Base-by-base conservation (phyloP, 2,888 invertebrate genomes). In the Rotaria magnacalcarata region DNA sequence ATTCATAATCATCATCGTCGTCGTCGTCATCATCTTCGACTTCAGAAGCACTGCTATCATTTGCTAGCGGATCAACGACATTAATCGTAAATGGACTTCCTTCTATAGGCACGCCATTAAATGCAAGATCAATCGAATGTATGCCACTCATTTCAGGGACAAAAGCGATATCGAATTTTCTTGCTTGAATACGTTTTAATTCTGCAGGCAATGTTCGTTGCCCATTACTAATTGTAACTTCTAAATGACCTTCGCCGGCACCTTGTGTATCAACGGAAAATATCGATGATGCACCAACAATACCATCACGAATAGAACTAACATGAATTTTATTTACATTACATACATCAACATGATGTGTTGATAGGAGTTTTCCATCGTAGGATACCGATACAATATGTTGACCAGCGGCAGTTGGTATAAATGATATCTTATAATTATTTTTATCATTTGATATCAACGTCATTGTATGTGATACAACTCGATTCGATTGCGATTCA, bases 311-410 rank as follows among this genome's bases (percentile, higher is more conserved):
- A 27, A 84, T 85, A 54, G 84, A 85, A 56, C 85, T 47, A 19
- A 99, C 96, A 87, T 94, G 94, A n/a, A 98, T 97, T 90, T 95
- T 94, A 60, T 85, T 80, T 41, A 85, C 34, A 41, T 84, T 58
- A 67, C 87, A 88, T 1, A 87, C 88, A 84, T 87, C 86, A 43
- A 87, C 54, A 52, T 14, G 19, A n/a, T 60, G n/a, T 24, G 80
- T 80, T 43, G 80, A 80, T 24, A 80, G 24, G 5, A 47, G 47
- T 47, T 80, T 43, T 8, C 47, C 19, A 80, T 80, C 14, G 92
- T 99, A 99, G 86, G 96, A 93, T 86, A 99, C 93, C 91, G 97
- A 96, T 19, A 99, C 96, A 0, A 95, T 95, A 90, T 99, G 97
- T 54, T 94, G 94, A 86, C 95, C 94, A 0, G 96, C 94, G 90